Percentiles rank a stretch among this genome's conserved stretches.
Conservation (phyloP, 2,888 invertebrate species). For the Drosophila putrida region DNA sequence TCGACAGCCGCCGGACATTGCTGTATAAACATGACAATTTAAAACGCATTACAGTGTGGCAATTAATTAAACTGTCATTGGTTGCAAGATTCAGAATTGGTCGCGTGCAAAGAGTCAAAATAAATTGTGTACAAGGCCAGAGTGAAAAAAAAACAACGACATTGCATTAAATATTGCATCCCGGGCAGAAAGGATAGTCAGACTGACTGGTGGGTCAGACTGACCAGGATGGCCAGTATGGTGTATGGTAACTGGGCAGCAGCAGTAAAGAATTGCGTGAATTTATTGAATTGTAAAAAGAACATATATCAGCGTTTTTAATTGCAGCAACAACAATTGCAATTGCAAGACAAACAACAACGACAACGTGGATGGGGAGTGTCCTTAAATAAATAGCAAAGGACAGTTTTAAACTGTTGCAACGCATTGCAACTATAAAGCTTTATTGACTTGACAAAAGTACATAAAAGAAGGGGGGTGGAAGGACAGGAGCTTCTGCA, state of each 20-base stretch:
- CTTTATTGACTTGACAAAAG: constrained; percentile 61
- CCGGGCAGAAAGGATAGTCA: constrained; percentile 8
- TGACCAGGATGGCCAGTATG: constrained; percentile 23
- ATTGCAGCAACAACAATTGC: constrained; percentile 64
- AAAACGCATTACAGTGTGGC: constrained; percentile 81
- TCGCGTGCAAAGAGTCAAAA: constrained; percentile 75
- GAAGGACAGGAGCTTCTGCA: background rate
- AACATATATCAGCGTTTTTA: constrained; percentile 82
- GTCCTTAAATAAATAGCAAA: constrained; percentile 61
- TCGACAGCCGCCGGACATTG: constrained; percentile 56
- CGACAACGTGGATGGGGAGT: constrained; percentile 33
- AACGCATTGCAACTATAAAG: constrained; percentile 39
- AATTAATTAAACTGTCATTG: constrained; percentile 81
- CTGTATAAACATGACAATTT: constrained; percentile 81
- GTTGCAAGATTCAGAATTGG: constrained; percentile 79
- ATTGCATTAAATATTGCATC: constrained; percentile 47
- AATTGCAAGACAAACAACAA: constrained; percentile 29
- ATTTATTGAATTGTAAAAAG: constrained; percentile 82
- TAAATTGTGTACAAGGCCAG: constrained; percentile 59
- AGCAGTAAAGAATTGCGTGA: constrained; percentile 68
- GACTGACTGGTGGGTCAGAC: background rate
- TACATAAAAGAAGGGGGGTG: constrained; percentile 18
- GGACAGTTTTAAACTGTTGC: constrained; percentile 56
- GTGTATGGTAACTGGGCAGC: constrained; percentile 26
- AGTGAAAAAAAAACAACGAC: constrained; percentile 15